Conservation (phyloP, 2,888 invertebrate species). For the Brachyopa scutellaris region DNA sequence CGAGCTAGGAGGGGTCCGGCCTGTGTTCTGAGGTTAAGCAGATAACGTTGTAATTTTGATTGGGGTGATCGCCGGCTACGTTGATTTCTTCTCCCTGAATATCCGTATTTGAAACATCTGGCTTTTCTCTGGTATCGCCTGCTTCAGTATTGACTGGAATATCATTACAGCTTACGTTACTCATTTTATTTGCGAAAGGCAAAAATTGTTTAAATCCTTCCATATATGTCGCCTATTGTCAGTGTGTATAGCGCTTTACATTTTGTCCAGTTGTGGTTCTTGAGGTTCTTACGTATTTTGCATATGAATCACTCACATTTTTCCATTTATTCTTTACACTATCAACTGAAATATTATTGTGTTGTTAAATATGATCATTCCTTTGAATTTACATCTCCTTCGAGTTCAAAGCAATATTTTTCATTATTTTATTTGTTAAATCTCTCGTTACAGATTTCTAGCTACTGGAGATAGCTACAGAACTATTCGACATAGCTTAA, state of each 20-base stretch:
- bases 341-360: not conserved
- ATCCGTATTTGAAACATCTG: not conserved
- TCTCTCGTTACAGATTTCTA: slow-evolving; percentile 7
- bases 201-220: not conserved
- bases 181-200: not conserved
- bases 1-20: not conserved
- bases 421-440: slow-evolving; percentile 6
- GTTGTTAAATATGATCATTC: not conserved
- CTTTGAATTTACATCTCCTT: not conserved
- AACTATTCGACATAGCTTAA: not conserved
- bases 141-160: not conserved
- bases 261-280: too few relatives aligned
- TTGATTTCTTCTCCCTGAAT: not conserved
- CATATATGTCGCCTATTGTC: not conserved
- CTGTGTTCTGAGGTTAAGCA: not conserved
- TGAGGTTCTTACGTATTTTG: too few relatives aligned
- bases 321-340: too few relatives aligned
- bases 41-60: not conserved
- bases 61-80: not conserved
- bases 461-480: not conserved
- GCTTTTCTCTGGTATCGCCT: not conserved
- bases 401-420: not conserved
- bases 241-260: not conserved
- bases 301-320: too few relatives aligned
- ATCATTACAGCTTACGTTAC: slow-evolving; percentile 4